Percentiles rank a stretch among this genome's conserved stretches.
phyloP scores from a whole-genome alignment of 2,888 invertebrate genomes.

The Aromia moschata region DNA sequence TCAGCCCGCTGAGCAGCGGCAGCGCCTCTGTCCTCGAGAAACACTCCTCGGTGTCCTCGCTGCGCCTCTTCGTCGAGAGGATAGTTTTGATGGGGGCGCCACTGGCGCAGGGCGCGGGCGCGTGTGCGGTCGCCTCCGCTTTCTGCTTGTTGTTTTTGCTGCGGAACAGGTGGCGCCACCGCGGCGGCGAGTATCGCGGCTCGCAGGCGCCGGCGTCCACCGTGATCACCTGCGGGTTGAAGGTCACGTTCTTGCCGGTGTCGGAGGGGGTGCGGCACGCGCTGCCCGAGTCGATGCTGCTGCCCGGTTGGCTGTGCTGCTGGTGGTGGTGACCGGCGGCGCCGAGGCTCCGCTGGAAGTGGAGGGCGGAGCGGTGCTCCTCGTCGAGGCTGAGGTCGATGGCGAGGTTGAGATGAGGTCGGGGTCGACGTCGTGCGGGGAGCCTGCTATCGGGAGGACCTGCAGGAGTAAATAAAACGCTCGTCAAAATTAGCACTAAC shows the following conservation, averaged over 20 bases:
- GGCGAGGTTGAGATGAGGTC: constrained; percentile 62
- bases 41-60: constrained; percentile 39
- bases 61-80: constrained; percentile 37
- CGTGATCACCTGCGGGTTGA: constrained; percentile 59
- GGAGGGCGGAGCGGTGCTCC: constrained; percentile 58
- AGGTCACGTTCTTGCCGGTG: constrained; percentile 60
- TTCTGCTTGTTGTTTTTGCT: constrained; percentile 39
- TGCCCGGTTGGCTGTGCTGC: constrained; percentile 47
- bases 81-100: constrained; percentile 45
- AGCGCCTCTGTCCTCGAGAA: constrained; percentile 65
- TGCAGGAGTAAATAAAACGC: no score
- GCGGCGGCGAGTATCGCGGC: constrained; percentile 40
- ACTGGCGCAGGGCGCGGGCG: constrained; percentile 25
- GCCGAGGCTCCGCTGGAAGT: constrained; percentile 43
- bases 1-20: constrained; percentile 67
- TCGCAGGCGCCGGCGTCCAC: constrained; percentile 41
- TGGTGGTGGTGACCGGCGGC: no score
- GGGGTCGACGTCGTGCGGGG: constrained; percentile 57
- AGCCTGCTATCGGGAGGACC: no score
- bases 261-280: constrained; percentile 58
- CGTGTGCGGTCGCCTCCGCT: constrained; percentile 32
- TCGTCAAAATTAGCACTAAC: no score
- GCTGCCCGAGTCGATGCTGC: constrained; percentile 57
- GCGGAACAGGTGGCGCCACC: constrained; percentile 49
- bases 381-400: constrained; percentile 61